phyloP scores from a whole-genome alignment of 2,113 vertebrate genomes.

The Siniperca chuatsi region DNA sequence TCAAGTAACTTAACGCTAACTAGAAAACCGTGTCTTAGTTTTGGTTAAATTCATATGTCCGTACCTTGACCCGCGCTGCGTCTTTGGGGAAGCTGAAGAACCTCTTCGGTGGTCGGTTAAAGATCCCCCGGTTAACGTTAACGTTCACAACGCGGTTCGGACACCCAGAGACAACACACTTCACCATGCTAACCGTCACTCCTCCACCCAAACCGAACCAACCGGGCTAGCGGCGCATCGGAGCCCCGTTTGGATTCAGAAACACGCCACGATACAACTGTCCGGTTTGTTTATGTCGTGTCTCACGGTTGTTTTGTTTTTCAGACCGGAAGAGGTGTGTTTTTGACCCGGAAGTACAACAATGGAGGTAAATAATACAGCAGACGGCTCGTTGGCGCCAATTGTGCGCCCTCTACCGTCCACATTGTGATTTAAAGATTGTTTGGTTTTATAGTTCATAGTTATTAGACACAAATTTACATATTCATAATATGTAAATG shows the following conservation, averaged over 20 bases:
- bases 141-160: slow-evolving; percentile 48
- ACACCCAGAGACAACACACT: slow-evolving; percentile 76
- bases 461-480: not conserved
- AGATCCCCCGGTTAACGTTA: not conserved
- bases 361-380: not conserved
- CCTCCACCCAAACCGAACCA: not conserved
- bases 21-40: not conserved
- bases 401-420: not conserved
- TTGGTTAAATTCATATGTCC: accelerated
- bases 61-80: slow-evolving; percentile 59
- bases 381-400: not conserved
- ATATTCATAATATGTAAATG: too few relatives aligned
- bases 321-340: slow-evolving; percentile 23
- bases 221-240: not conserved
- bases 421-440: too few relatives aligned
- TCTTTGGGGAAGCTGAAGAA: slow-evolving; percentile 72
- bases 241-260: not conserved
- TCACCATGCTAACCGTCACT: slow-evolving; percentile 56
- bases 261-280: not conserved
- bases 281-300: slow-evolving; percentile 36
- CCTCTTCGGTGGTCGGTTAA: slow-evolving; percentile 47
- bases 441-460: too few relatives aligned
- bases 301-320: not conserved
- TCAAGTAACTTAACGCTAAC: not conserved
- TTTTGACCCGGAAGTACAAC: slow-evolving; percentile 55